Evolutionary conservation across 1,140 invertebrate species (phyloP).

Genomic region (Reticulitermes speratus): DNA sequence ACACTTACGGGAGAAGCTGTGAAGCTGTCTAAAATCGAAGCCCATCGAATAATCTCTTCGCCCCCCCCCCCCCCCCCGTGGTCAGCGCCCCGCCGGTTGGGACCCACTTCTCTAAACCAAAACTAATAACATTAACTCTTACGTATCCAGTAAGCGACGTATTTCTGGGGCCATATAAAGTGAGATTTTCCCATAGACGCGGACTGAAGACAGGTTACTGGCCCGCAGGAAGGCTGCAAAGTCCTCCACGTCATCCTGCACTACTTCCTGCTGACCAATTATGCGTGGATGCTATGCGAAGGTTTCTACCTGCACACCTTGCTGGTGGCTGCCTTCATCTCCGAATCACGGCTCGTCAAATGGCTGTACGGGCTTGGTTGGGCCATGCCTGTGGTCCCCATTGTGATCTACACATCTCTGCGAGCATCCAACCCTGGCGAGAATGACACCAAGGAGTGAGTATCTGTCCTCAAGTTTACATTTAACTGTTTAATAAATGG

Average conservation of each 20-base stretch:
- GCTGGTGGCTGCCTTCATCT: constrained; percentile 86
- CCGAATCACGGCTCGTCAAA: constrained; percentile 78
- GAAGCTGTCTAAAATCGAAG: no score
- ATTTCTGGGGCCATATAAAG: no score
- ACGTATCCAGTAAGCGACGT: no score
- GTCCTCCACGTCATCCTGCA: constrained; percentile 80
- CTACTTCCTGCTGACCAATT: constrained; percentile 89
- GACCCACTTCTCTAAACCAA: no score
- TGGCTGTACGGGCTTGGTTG: constrained; percentile 84
- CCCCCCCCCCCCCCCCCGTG: no score
- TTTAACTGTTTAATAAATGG: no score
- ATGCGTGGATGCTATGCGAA: constrained; percentile 94
- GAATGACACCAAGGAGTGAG: constrained; percentile 63
- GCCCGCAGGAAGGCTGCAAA: constrained; percentile 70
- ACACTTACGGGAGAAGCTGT: no score
- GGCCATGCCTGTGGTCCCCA: constrained; percentile 72
- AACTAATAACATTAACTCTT: no score
- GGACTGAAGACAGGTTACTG: neutral
- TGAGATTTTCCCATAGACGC: no score
- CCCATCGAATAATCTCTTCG: no score
- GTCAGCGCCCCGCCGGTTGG: no score
- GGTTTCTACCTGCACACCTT: constrained; percentile 92
- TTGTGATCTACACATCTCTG: constrained; percentile 63
- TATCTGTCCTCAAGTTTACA: no score
- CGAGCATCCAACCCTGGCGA: constrained; percentile 55